phyloP scores from a whole-genome alignment of 1,140 invertebrate genomes.

The Cydia pomonella region DNA sequence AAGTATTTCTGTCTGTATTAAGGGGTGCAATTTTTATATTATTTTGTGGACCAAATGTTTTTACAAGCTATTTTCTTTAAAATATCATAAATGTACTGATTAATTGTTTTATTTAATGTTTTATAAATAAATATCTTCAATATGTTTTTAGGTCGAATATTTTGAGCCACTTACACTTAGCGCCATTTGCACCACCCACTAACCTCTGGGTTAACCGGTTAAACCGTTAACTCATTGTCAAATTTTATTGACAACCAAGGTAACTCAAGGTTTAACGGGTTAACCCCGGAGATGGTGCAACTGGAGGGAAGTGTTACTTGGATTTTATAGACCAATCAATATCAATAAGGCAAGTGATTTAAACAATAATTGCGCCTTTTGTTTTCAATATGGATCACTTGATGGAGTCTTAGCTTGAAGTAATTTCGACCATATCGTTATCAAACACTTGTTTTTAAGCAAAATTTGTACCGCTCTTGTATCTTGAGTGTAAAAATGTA shows the following conservation, averaged over 20 bases:
- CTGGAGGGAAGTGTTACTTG: not conserved
- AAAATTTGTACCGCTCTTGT: conserved; percentile 15
- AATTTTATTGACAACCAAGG: too few species aligned
- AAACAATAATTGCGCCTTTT: not conserved
- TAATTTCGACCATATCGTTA: not conserved
- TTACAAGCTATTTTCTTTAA: not conserved
- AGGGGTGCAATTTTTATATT: not conserved
- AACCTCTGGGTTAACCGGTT: too few species aligned
- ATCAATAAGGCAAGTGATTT: not conserved
- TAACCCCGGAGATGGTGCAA: too few species aligned
- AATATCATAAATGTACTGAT: not conserved
- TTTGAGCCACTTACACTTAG: too few species aligned
- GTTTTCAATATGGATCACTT: not conserved
- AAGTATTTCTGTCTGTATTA: not conserved
- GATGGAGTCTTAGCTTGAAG: not conserved
- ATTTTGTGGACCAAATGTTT: conserved; percentile 16
- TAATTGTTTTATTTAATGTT: not conserved
- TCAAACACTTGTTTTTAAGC: conserved; percentile 25
- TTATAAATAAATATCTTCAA: not conserved
- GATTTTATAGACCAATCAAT: not conserved
- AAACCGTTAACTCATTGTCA: too few species aligned
- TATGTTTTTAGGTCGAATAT: not conserved
- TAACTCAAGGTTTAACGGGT: too few species aligned
- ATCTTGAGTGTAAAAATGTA: conserved; percentile 20
- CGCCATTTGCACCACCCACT: too few species aligned